Evolutionary conservation across 2,888 invertebrate genomes (phyloP), one percentile per base, ranked within the genome.

Genomic region (Carterocephalus palaemon): DNA sequence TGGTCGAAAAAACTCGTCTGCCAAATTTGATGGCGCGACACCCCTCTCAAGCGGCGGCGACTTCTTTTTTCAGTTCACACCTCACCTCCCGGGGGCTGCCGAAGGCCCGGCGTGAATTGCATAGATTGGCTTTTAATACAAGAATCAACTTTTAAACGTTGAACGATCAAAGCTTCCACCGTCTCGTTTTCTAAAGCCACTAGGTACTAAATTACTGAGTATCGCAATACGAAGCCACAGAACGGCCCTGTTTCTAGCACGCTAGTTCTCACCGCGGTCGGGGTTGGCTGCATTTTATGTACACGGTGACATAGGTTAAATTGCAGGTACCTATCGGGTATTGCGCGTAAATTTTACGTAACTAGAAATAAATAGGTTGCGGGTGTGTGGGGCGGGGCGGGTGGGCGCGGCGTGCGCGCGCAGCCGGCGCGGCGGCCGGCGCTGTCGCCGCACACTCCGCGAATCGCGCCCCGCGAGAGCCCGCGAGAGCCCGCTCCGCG

Each of bases 331-430:
- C 58, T 60, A 85, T 82, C 68, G 79, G 77, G 76, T 82, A 79
- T 83, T 83, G 80, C 83, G 84, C 84, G 86, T 85, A 85, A 85
- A 85, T 85, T 85, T 85, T 85, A 85, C 86, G 86, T 86, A 86
- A 86, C 86, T 84, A 84, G 83, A 79, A 84, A 85, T 84, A 85
- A 86, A 86, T 85, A 86, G 86, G 86, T 86, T 86, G 86, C 84
- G 84, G 84, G 85, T 81, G 78, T 75, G 81, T 76, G 80, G 82
- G 82, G 83, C 81, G 80, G 85, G 73, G 73, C 81, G 75, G 74
- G 73, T 75, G 80, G 78, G 80, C 74, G 79, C 74, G 67, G 78
- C 76, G 67, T 70, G 74, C 71, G 73, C 78, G 82, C 81, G 84
- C 82, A 76, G 68, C 70, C 74, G 52, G 61, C 64, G 52, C 54